Evolutionary conservation across 2,113 vertebrate genomes (phyloP).

Genomic region (Seriola quinqueradiata): DNA sequence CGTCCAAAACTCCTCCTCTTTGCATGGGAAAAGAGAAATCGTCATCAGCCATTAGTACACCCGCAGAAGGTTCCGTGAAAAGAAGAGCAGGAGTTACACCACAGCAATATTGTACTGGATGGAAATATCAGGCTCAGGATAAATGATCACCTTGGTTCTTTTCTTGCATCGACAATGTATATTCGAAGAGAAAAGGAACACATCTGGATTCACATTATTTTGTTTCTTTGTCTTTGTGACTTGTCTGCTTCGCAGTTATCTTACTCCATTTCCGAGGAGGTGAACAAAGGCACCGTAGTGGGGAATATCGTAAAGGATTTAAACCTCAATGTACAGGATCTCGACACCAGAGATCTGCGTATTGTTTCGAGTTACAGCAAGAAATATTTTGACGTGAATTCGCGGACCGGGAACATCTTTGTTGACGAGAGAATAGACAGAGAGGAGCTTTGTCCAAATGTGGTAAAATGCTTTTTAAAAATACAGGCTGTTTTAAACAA

Average conservation of each 20-base stretch:
- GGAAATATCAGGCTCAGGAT: not conserved
- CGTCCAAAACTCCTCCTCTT: not conserved
- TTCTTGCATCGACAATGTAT: not conserved
- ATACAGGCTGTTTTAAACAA: constrained; percentile 73
- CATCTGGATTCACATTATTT: not conserved
- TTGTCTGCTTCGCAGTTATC: constrained; percentile 60
- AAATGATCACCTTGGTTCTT: not conserved
- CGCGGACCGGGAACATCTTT: constrained; percentile 68
- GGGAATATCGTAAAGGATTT: constrained; percentile 82
- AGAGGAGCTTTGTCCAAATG: constrained; percentile 74
- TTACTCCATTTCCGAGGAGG: constrained; percentile 76
- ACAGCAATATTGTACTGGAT: not conserved
- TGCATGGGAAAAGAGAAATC: not conserved
- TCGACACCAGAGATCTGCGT: constrained; percentile 59
- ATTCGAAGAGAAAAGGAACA: not conserved
- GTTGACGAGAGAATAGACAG: constrained; percentile 78
- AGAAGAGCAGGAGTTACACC: not conserved
- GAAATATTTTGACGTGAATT: constrained; percentile 74
- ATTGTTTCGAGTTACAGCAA: constrained; percentile 69
- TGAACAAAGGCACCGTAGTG: constrained; percentile 71
- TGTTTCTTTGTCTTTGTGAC: constrained; percentile 41
- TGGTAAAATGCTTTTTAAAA: constrained; percentile 66
- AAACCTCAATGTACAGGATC: constrained; percentile 67
- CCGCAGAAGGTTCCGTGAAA: not conserved
- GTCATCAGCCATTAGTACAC: not conserved